phyloP scores from a whole-genome alignment of 2,797 vertebrate genomes.

The Tokudaia tokunoshimensis region DNA sequence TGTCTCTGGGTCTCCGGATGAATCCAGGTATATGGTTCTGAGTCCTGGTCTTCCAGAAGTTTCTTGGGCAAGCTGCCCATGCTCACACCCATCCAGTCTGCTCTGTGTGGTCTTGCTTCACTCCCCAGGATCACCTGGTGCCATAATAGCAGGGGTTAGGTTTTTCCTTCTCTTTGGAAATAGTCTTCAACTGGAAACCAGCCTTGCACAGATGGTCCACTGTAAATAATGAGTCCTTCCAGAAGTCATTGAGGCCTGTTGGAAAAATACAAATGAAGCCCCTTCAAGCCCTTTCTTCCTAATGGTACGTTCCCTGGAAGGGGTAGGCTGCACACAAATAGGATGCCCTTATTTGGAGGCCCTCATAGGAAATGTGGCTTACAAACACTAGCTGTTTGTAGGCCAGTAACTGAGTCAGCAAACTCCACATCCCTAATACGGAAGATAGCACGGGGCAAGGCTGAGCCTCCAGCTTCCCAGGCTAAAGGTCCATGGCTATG shows the following conservation, averaged over 20 bases:
- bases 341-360: background rate
- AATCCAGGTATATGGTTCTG: background rate
- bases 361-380: background rate
- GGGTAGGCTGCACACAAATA: too few species aligned
- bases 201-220: accelerated
- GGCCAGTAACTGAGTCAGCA: background rate
- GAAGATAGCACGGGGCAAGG: background rate
- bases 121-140: background rate
- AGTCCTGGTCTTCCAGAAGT: constrained; percentile 12
- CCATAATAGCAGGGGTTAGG: background rate
- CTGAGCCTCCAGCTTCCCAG: background rate
- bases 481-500: background rate
- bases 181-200: background rate
- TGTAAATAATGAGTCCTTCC: background rate
- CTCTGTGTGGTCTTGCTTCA: background rate
- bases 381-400: background rate
- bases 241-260: background rate
- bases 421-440: background rate
- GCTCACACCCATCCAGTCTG: background rate
- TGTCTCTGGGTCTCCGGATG: background rate
- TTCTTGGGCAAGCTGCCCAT: background rate
- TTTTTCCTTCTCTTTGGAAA: constrained; percentile 4
- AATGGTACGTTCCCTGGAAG: background rate
- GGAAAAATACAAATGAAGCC: background rate
- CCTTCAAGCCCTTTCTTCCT: constrained; percentile 1